Evolutionary conservation across 2,888 invertebrate species (phyloP), one percentile per base, ranked within the genome.

Genomic region (Bedellia somnulentella): DNA sequence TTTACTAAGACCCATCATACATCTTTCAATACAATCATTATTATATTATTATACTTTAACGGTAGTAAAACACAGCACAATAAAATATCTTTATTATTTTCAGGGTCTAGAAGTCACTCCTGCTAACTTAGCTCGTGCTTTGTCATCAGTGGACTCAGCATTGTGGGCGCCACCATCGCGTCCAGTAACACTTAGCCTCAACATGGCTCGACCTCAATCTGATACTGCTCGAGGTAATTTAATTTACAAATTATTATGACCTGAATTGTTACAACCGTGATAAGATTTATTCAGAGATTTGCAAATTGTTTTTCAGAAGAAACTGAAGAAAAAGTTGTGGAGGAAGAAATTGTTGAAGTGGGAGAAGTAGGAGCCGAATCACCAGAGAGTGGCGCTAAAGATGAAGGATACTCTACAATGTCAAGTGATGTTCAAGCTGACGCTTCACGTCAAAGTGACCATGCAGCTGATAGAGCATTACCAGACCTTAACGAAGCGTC

Each of bases 401-500:
- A 89, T 67, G 89, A 89, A 54, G 89, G 88, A 11, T 89, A 89
- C 59, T 88, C 88, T 35, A 89, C 89, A 3, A 89, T 89, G 88
- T 88, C 88, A 8, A 87, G 87, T 37, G 89, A 89, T 51, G 86
- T 87, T 1, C 87, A 88, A 56, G 84, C 84, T 1, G 86, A 86
- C 45, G 82, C 83, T 2, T 81, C 81, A 1, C 47, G 78, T 13
- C 80, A 80, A 25, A 81, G 81, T 35, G 80, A 80, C 45, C 68
- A 80, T 37, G 73, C 70, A 1, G 67, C 63, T 1, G 70, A 79
- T 38, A 55, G 82, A 34, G 82, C 81, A 5, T 56, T 87, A 5
- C 86, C 87, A 38, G 86, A 86, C 49, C 76, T 87, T 17, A 86
- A 86, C 52, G 86, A 87, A 47, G 86, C 84, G 6, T 85, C 83